A percentile compares a stretch with the other conserved stretches of the same genome.
Conservation (phyloP, 2,113 vertebrate genomes). For the Syngnathus floridae region DNA sequence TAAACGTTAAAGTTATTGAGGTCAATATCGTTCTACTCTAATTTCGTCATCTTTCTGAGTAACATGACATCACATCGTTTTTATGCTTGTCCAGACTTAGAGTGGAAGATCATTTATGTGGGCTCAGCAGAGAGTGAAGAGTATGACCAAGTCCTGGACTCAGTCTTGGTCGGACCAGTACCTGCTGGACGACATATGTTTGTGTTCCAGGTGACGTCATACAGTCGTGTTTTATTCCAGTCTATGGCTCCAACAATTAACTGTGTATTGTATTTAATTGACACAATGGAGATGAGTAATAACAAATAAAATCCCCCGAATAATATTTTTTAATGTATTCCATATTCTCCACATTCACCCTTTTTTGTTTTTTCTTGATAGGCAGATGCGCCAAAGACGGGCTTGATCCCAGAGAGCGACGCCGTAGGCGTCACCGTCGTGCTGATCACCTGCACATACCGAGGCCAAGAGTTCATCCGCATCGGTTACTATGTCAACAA, state of each 20-base stretch:
- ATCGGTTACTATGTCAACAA: slow-evolving; percentile 94
- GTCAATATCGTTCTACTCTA: background rate
- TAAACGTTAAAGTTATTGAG: background rate
- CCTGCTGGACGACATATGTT: slow-evolving; percentile 91
- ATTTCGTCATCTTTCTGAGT: background rate
- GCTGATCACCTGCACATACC: slow-evolving; percentile 88
- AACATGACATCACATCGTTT: background rate
- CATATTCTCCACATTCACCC: background rate
- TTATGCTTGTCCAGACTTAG: slow-evolving; percentile 72
- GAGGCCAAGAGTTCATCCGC: slow-evolving; percentile 86
- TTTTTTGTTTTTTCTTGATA: slow-evolving; percentile 36
- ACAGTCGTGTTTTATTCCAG: background rate
- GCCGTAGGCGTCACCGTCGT: slow-evolving; percentile 88
- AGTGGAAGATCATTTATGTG: slow-evolving; percentile 93
- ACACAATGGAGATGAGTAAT: no score
- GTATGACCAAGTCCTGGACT: slow-evolving; percentile 86
- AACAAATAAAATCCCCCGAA: no score
- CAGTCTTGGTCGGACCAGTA: slow-evolving; percentile 84
- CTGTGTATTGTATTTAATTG: background rate
- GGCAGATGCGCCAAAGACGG: slow-evolving; percentile 83
- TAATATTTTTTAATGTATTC: no score
- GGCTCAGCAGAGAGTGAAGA: slow-evolving; percentile 90
- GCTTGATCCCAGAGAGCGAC: slow-evolving; percentile 85
- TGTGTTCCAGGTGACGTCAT: slow-evolving; percentile 79
- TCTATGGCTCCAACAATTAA: background rate